Conservation (phyloP, 2,888 invertebrate genomes). For the Ferrisia virgata region DNA sequence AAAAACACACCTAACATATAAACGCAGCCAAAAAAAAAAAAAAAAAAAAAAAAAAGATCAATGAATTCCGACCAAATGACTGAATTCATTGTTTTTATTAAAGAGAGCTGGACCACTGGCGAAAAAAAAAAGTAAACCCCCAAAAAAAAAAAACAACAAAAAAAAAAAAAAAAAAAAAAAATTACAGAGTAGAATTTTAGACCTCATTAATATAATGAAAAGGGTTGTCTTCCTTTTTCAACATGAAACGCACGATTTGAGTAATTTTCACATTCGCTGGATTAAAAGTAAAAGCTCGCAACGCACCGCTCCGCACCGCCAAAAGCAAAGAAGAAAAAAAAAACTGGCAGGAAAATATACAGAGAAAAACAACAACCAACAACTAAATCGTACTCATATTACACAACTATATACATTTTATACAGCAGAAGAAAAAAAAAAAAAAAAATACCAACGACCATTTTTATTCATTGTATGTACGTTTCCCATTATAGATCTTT, state of each 20-base stretch:
- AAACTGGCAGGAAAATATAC: no score
- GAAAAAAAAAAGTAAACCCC: not conserved
- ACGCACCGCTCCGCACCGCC: no score
- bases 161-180: not conserved
- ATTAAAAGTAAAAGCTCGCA: no score
- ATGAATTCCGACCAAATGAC: not conserved
- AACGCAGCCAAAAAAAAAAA: no score
- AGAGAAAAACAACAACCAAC: no score
- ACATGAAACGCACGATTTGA: not conserved
- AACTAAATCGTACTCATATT: not conserved
- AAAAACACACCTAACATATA: not conserved
- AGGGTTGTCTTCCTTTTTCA: not conserved
- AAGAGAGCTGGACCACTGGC: not conserved
- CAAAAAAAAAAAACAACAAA: not conserved
- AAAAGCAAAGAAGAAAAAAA: no score
- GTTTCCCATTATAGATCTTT: not conserved
- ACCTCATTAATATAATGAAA: conserved; percentile 14
- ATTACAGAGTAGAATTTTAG: not conserved
- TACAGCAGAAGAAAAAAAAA: not conserved
- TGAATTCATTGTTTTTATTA: not conserved
- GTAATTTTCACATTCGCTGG: not conserved
- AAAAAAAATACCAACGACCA: not conserved
- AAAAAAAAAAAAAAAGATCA: no score
- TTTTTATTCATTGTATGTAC: not conserved
- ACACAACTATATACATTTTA: not conserved